phyloP scores from a whole-genome alignment of 2,888 invertebrate species.

The Patella depressa region DNA sequence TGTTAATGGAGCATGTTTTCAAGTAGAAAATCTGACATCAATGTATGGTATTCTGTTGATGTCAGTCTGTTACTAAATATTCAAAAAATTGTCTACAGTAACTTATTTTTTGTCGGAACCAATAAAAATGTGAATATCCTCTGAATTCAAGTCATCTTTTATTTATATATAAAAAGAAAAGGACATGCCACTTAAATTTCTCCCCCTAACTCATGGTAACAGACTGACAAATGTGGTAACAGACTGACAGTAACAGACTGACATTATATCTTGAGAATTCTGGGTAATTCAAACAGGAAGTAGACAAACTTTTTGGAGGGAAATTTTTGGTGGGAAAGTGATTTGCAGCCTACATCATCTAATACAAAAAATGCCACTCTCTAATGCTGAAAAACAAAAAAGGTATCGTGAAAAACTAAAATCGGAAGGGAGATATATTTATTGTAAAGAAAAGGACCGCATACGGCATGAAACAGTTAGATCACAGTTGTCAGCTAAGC shows the following conservation, averaged over 20 bases:
- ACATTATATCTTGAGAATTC: neutral
- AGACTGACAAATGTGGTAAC: too few species aligned
- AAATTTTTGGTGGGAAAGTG: neutral
- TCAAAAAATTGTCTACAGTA: neutral
- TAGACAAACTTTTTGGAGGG: neutral
- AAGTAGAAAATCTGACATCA: too few species aligned
- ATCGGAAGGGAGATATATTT: neutral
- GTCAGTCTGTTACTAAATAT: neutral
- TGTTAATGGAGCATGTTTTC: too few species aligned
- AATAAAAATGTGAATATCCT: neutral
- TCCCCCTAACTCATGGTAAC: too few species aligned
- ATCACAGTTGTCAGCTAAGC: neutral
- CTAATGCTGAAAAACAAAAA: neutral
- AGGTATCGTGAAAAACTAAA: neutral
- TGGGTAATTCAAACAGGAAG: neutral
- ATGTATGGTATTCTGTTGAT: neutral
- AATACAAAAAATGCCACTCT: neutral
- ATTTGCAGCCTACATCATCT: neutral
- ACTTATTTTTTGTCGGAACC: neutral
- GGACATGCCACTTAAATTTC: too few species aligned
- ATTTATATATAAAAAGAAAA: too few species aligned
- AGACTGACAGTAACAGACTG: conserved; percentile 1
- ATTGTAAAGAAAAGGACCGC: neutral
- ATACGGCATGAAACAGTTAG: neutral
- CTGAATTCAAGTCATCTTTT: neutral